Percentiles rank a stretch among this genome's conserved stretches.
Evolutionary conservation across 2,888 invertebrate genomes (phyloP).

Genomic region (Theristus sp.): DNA sequence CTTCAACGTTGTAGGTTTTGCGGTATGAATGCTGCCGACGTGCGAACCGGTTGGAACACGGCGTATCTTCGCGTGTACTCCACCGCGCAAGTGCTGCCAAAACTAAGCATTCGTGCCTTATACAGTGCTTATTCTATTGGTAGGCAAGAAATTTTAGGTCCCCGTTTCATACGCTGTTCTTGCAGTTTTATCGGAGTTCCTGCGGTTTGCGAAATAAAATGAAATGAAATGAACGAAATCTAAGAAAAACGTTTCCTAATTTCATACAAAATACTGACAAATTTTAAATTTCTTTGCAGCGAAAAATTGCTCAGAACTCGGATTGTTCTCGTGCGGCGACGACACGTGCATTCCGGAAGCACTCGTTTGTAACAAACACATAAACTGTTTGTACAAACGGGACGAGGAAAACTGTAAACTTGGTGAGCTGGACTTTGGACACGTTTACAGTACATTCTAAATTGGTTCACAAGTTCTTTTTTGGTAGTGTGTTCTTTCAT

Average conservation of each 20-base stretch:
- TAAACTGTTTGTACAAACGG: slow-evolving; percentile 20
- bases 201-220: no score
- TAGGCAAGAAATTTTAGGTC: no score
- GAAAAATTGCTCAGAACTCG: slow-evolving; percentile 19
- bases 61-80: slow-evolving; percentile 12
- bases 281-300: slow-evolving; percentile 12
- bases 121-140: background rate
- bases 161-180: no score
- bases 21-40: slow-evolving; percentile 15
- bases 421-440: background rate
- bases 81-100: slow-evolving; percentile 1
- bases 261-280: no score
- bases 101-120: background rate
- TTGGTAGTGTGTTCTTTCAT: no score
- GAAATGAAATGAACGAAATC: no score
- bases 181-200: no score
- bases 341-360: slow-evolving; percentile 22
- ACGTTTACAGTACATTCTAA: no score
- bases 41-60: slow-evolving; percentile 13
- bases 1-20: slow-evolving; percentile 11
- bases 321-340: slow-evolving; percentile 23
- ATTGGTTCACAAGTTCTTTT: no score
- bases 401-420: slow-evolving; percentile 14
- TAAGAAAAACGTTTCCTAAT: no score
- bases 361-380: slow-evolving; percentile 18